Evolutionary conservation across 2,888 invertebrate genomes (phyloP).

Genomic region (Diarsia rubi): DNA sequence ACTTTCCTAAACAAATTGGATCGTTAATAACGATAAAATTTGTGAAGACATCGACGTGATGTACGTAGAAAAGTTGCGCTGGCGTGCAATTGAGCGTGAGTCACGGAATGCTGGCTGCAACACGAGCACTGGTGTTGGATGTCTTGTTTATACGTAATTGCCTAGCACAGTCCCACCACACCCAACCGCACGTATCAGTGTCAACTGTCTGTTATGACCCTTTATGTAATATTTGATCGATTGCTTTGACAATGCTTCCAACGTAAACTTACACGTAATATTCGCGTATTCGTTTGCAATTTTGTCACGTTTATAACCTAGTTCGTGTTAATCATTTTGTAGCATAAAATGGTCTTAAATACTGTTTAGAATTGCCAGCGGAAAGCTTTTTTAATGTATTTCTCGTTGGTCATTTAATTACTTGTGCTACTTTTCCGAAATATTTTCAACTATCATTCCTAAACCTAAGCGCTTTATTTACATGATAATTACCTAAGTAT

Average conservation of each 20-base stretch:
- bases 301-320: conserved; percentile 10
- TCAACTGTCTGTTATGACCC: conserved; percentile 46
- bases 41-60: conserved; percentile 58
- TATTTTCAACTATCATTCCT: conserved; percentile 4
- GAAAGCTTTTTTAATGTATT: not conserved
- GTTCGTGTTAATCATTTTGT: not conserved
- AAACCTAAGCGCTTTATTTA: not conserved
- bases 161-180: conserved; percentile 40
- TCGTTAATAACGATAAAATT: conserved; percentile 59
- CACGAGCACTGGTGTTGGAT: conserved; percentile 53
- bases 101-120: conserved; percentile 63
- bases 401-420: not conserved
- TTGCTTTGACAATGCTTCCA: conserved; percentile 26
- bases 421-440: not conserved
- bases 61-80: conserved; percentile 55
- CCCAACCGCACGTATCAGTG: conserved; percentile 52
- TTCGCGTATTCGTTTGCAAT: not conserved
- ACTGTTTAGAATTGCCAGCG: not conserved
- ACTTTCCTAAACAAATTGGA: conserved; percentile 60
- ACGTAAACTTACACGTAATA: not conserved
- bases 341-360: not conserved
- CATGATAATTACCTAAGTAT: conserved; percentile 3
- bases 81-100: conserved; percentile 64
- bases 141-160: conserved; percentile 55
- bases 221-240: conserved; percentile 40